Conservation (phyloP, 2,888 invertebrate genomes). For the Drosophila gaucha region DNA sequence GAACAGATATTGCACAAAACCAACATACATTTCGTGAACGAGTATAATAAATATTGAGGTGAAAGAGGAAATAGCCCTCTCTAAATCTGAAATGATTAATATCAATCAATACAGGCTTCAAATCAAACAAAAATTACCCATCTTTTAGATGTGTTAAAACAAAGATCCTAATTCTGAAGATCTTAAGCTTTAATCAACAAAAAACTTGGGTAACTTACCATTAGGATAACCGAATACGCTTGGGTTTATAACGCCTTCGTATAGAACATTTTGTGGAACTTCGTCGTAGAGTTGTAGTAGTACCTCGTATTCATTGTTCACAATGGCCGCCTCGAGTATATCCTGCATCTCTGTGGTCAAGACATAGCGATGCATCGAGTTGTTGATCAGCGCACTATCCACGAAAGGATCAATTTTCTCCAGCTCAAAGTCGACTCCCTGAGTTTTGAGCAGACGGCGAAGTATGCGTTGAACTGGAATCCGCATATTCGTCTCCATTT, state of each 20-base stretch:
- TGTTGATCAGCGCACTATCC: conserved; percentile 71
- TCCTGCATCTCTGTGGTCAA: conserved; percentile 57
- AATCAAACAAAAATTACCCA: no score
- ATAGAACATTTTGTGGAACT: conserved; percentile 49
- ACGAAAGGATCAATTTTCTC: conserved; percentile 38
- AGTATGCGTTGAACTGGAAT: conserved; percentile 54
- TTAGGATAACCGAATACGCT: conserved; percentile 74
- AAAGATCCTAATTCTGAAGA: no score
- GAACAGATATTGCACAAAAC: no score
- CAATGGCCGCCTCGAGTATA: conserved; percentile 58
- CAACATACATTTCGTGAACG: no score
- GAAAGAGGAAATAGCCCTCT: no score
- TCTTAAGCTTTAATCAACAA: no score
- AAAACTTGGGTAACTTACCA: conserved; percentile 49
- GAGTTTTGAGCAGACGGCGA: conserved; percentile 47
- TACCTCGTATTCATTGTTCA: conserved; percentile 59
- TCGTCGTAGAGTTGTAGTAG: conserved; percentile 66
- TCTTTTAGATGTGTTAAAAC: no score
- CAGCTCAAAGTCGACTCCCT: conserved; percentile 50
- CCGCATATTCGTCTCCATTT: conserved; percentile 50
- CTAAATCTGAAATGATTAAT: no score
- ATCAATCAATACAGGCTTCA: no score
- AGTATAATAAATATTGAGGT: no score
- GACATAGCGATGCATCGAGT: conserved; percentile 75
- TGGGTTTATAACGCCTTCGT: conserved; percentile 65